A percentile compares a stretch with the other conserved stretches of the same genome.
Conservation (phyloP, 23 tunicate genomes). For the Trididemnum nubilum region DNA sequence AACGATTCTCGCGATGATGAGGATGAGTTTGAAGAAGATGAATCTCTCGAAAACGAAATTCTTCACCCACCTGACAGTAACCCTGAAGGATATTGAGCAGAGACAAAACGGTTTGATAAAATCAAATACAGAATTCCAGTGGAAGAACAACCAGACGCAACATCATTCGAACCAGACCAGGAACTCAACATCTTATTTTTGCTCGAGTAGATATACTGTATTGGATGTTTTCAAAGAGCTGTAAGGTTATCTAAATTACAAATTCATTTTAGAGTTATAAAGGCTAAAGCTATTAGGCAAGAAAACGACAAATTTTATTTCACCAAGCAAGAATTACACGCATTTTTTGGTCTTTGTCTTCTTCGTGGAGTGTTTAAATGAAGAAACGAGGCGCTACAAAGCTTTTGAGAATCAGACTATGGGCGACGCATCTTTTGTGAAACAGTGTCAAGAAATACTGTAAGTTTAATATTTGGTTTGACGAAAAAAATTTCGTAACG, state of each 20-base stretch:
- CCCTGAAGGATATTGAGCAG: too few species aligned
- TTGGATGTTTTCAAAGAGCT: background rate
- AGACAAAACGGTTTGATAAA: too few species aligned
- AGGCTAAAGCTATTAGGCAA: too few species aligned
- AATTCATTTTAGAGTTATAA: too few species aligned
- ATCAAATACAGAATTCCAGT: too few species aligned
- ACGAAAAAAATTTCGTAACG: background rate
- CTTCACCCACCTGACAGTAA: too few species aligned
- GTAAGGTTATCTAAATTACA: background rate
- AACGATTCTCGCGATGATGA: too few species aligned
- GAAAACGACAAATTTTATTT: too few species aligned
- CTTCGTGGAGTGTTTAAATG: background rate
- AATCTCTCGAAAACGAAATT: too few species aligned
- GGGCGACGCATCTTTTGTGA: slow-evolving; percentile 18
- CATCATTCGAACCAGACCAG: background rate
- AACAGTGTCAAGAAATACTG: slow-evolving; percentile 7
- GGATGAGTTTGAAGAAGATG: too few species aligned
- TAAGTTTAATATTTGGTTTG: background rate
- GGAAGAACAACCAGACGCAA: background rate
- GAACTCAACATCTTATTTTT: background rate
- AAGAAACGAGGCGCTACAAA: background rate
- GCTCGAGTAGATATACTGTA: background rate
- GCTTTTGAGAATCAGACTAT: background rate
- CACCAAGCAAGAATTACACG: too few species aligned
- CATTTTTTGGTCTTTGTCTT: too few species aligned